Conservation (phyloP, 1,140 invertebrate genomes). For the Antheraea mylitta region DNA sequence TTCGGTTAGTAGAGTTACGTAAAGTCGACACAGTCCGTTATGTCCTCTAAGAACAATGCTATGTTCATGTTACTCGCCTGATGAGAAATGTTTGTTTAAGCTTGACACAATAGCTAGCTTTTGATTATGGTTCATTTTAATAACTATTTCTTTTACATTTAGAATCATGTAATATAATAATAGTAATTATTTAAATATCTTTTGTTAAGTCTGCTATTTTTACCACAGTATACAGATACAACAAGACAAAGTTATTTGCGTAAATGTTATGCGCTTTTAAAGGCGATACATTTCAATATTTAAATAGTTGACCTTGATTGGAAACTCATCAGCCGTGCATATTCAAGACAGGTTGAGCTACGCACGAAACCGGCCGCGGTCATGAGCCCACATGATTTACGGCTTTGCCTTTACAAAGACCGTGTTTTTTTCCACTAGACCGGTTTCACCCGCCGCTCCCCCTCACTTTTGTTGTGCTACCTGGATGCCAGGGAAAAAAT, state of each 20-base stretch:
- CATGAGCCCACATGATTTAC: slow-evolving; percentile 73
- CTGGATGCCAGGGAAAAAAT: slow-evolving; percentile 65
- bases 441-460: slow-evolving; percentile 55
- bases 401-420: slow-evolving; percentile 58
- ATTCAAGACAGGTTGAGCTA: slow-evolving; percentile 46
- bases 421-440: slow-evolving; percentile 53
- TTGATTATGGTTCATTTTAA: slow-evolving; percentile 59
- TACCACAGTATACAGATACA: slow-evolving; percentile 4
- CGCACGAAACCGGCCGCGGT: slow-evolving; percentile 57
- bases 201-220: not conserved
- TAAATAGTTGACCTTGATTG: slow-evolving; percentile 70
- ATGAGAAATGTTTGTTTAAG: slow-evolving; percentile 77
- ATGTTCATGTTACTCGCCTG: slow-evolving; percentile 67
- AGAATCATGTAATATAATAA: not conserved
- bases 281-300: slow-evolving; percentile 35
- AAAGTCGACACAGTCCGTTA: slow-evolving; percentile 74
- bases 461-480: slow-evolving; percentile 67
- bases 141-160: slow-evolving; percentile 18
- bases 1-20: slow-evolving; percentile 37
- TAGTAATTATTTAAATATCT: not conserved
- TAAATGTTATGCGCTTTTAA: too few species aligned
- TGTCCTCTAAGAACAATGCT: slow-evolving; percentile 69
- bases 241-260: slow-evolving; percentile 7
- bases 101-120: slow-evolving; percentile 57
- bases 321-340: slow-evolving; percentile 65